Conservation (phyloP, 2,888 invertebrate genomes). For the Nemoura dubitans region DNA sequence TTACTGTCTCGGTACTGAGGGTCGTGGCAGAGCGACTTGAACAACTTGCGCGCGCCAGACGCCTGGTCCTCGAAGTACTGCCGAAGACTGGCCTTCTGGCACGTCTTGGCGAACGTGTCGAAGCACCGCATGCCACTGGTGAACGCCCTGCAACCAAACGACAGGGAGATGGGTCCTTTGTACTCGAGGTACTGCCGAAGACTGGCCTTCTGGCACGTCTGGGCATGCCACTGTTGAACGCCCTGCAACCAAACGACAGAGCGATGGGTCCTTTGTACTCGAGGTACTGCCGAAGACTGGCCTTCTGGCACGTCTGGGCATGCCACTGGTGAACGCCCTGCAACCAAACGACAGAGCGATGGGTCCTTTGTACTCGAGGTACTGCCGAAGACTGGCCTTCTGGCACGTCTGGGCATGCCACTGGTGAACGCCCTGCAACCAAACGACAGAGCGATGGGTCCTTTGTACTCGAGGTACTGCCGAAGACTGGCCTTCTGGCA, state of each 20-base stretch:
- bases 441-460: too few relatives aligned
- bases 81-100: conserved; percentile 52
- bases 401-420: conserved; percentile 55
- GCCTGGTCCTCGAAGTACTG: conserved; percentile 54
- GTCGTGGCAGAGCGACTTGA: conserved; percentile 57
- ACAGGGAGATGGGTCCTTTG: too few relatives aligned
- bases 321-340: conserved; percentile 57
- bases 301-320: conserved; percentile 54
- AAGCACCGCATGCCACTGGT: conserved; percentile 57
- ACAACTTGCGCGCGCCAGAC: conserved; percentile 56
- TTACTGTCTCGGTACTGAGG: conserved; percentile 55
- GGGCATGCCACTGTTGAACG: conserved; percentile 56
- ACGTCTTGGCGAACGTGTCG: conserved; percentile 54
- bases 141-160: conserved; percentile 54
- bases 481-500: conserved; percentile 53
- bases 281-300: conserved; percentile 52
- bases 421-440: conserved; percentile 56
- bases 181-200: conserved; percentile 53
- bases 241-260: conserved; percentile 52
- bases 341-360: conserved; percentile 39
- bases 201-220: conserved; percentile 52
- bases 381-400: conserved; percentile 50
- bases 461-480: conserved; percentile 53
- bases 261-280: conserved; percentile 55
- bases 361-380: conserved; percentile 54